Base-by-base conservation (phyloP, 1,140 invertebrate genomes). In the Diploscapter pachys region DNA sequence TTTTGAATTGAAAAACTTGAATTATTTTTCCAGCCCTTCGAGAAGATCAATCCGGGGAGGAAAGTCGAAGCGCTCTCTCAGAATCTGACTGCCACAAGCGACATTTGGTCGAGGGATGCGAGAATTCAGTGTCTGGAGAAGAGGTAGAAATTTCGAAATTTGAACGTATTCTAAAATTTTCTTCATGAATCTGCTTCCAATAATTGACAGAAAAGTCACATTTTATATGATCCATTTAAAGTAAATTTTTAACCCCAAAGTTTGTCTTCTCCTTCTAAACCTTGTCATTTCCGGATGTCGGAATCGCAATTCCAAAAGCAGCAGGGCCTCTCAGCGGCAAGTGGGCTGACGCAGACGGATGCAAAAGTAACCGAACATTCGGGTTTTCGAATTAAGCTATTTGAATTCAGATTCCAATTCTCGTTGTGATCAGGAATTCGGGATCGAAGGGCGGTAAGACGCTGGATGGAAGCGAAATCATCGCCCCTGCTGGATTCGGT, bases 281-380 rank as follows among this genome's bases (percentile, higher is more conserved):
- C 5, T 9, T 68, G 53, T 8, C 48, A 52, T 50, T 73, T 66
- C 13, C 65, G 90, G 85, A 83, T 92, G 67, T 85, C 90, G 49
- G 91, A 90, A 74, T 85, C 87, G 53, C 83, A 90, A 78, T 89
- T 93, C 63, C 90, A 92, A 85, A 87, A 91, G 78, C 83, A 91
- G 74, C 88, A 92, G 64, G 90, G 90, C 51, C 85, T 90, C 63
- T 88, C 89, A 78, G 84, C 93, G 56, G 89, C 93, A 31, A 31
- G 31, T 56, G 92, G 92, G 71, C 64, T 79, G 4, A 49, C 62
- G 11, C 52, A 61, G 4, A 78, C 77, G 0, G 69, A 59, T n/a
- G 62, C 71, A 2, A 79, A 79, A 51, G 31, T 31, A 31, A 31
- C 31, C 31, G 31, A 31, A 31, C 31, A 31, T 31, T 31, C 31